phyloP scores from a whole-genome alignment of 2,888 invertebrate genomes.

The Plagodis pulveraria region DNA sequence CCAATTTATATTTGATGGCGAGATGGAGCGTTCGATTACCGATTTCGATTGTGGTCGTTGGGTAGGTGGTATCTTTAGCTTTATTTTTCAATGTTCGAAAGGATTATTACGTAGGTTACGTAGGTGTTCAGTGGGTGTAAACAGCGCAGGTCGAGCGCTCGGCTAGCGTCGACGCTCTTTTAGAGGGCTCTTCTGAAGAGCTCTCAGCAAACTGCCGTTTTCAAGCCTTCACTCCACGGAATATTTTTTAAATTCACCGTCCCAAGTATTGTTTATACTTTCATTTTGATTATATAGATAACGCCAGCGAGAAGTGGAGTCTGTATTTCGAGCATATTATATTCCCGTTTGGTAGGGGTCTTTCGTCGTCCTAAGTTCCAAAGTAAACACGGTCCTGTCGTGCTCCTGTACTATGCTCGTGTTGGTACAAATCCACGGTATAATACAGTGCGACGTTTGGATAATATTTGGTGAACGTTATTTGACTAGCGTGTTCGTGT shows the following conservation, averaged over 20 bases:
- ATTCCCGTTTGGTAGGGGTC: constrained; percentile 18
- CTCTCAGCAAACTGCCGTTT: constrained; percentile 75
- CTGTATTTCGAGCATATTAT: constrained; percentile 27
- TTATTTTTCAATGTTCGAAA: constrained; percentile 25
- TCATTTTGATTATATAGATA: constrained; percentile 49
- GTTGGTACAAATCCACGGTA: constrained; percentile 76
- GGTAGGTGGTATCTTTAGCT: constrained; percentile 29
- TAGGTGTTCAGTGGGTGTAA: constrained; percentile 65
- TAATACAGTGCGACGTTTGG: constrained; percentile 72
- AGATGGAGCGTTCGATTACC: constrained; percentile 48
- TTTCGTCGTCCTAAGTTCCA: constrained; percentile 57
- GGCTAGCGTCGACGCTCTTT: constrained; percentile 62
- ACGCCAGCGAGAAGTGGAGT: constrained; percentile 31
- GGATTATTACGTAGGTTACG: constrained; percentile 43
- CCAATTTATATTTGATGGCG: constrained; percentile 66
- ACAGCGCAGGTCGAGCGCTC: constrained; percentile 61
- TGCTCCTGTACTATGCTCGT: constrained; percentile 68
- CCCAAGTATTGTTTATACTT: constrained; percentile 56
- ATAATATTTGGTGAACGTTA: constrained; percentile 78
- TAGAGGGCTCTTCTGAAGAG: constrained; percentile 63
- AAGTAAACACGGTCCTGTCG: constrained; percentile 61
- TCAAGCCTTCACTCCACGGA: constrained; percentile 62
- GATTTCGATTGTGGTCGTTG: constrained; percentile 39
- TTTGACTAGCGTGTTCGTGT: constrained; percentile 81
- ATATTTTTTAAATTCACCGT: constrained; percentile 57